Evolutionary conservation across 2,113 vertebrate species (phyloP).

Genomic region (Strix uralensis): DNA sequence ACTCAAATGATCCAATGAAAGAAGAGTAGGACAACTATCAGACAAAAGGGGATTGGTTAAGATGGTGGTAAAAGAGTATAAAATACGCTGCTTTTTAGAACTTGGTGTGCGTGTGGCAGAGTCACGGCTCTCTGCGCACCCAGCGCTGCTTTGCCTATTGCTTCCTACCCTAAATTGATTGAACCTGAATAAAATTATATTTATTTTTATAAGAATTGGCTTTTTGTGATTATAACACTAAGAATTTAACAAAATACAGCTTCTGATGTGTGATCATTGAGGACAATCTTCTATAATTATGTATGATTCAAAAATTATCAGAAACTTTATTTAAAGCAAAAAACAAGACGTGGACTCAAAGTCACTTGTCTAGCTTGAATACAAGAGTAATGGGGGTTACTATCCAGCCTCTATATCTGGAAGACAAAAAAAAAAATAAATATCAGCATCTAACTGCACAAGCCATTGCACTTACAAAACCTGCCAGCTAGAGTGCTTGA

Average conservation of each 20-base stretch:
- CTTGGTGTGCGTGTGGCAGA: no score
- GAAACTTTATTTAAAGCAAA: background rate
- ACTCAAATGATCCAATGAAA: no score
- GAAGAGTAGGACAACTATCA: no score
- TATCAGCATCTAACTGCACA: background rate
- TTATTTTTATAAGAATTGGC: no score
- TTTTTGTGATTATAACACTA: background rate
- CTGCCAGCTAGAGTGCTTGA: background rate
- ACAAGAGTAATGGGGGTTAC: background rate
- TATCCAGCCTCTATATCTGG: background rate
- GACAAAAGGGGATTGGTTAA: no score
- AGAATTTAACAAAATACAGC: background rate
- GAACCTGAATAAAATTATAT: no score
- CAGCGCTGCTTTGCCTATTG: no score
- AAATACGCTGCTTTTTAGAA: no score
- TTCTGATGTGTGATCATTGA: background rate
- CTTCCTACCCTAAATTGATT: no score
- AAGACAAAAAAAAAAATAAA: background rate
- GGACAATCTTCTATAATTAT: background rate
- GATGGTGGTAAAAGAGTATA: no score
- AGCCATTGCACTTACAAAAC: background rate
- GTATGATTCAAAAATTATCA: background rate
- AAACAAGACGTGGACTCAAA: background rate
- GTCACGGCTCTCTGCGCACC: no score
- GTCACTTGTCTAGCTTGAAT: background rate